phyloP scores from a whole-genome alignment of 2,888 invertebrate genomes.

The Synergus laeviventris region DNA sequence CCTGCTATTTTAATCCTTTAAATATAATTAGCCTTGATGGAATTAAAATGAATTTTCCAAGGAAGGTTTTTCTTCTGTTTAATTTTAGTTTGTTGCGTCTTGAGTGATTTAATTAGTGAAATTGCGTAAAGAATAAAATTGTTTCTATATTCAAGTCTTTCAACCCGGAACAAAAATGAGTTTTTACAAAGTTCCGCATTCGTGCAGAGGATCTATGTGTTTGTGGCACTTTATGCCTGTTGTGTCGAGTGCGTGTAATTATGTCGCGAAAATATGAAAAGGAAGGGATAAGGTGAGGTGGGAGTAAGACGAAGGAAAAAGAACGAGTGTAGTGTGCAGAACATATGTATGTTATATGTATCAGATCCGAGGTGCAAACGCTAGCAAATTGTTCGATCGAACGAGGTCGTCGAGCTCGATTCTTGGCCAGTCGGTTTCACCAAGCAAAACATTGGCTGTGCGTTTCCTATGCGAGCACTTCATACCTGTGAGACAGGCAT shows the following conservation, averaged over 20 bases:
- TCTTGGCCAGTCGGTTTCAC: conserved; percentile 46
- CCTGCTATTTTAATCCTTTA: not conserved
- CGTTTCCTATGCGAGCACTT: conserved; percentile 31
- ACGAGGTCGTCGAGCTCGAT: conserved; percentile 51
- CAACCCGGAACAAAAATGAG: conserved; percentile 19
- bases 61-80: not conserved
- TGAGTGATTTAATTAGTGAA: not conserved
- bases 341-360: conserved; percentile 19
- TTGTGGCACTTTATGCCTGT: not conserved
- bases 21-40: not conserved
- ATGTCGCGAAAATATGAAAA: not conserved
- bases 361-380: conserved; percentile 47
- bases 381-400: conserved; percentile 51
- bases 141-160: not conserved
- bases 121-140: not conserved
- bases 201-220: not conserved
- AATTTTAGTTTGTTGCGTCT: not conserved
- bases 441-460: conserved; percentile 22
- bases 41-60: not conserved
- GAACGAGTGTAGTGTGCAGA: not conserved
- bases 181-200: conserved; percentile 19
- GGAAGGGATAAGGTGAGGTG: not conserved
- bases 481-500: conserved; percentile 31
- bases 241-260: not conserved
- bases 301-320: not conserved